Conservation (phyloP, 2,888 invertebrate species). For the Caenorhabditis sp. region DNA sequence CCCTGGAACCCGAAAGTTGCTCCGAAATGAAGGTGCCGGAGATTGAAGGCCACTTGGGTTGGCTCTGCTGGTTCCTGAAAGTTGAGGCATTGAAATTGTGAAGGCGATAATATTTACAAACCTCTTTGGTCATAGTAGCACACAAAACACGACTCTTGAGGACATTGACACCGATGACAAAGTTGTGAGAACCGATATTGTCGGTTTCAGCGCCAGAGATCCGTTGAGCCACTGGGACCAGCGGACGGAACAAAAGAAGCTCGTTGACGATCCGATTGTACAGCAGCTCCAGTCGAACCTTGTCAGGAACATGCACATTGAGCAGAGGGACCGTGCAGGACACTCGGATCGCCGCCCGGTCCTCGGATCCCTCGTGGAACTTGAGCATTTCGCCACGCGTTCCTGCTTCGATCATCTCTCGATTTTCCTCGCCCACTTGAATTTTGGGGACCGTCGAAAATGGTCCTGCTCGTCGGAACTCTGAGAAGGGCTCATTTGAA, state of each 20-base stretch:
- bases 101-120: too few relatives aligned
- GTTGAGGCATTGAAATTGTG: too few relatives aligned
- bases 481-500: background rate
- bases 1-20: constrained; percentile 79
- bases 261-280: background rate
- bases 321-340: background rate
- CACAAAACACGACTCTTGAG: too few relatives aligned
- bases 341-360: background rate
- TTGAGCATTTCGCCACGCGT: background rate
- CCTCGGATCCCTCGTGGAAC: background rate
- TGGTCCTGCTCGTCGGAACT: background rate
- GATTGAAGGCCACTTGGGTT: constrained; percentile 64
- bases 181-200: too few relatives aligned
- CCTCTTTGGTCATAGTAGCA: too few relatives aligned
- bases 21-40: constrained; percentile 75
- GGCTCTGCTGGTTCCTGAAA: background rate
- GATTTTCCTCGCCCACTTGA: background rate
- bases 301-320: background rate
- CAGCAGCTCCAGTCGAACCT: background rate
- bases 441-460: background rate
- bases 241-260: background rate
- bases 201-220: too few relatives aligned
- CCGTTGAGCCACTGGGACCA: too few relatives aligned
- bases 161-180: too few relatives aligned
- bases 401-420: background rate